Evolutionary conservation across 2,113 vertebrate genomes (phyloP), one percentile per base, ranked within the genome.

Genomic region (Elanoides forficatus): DNA sequence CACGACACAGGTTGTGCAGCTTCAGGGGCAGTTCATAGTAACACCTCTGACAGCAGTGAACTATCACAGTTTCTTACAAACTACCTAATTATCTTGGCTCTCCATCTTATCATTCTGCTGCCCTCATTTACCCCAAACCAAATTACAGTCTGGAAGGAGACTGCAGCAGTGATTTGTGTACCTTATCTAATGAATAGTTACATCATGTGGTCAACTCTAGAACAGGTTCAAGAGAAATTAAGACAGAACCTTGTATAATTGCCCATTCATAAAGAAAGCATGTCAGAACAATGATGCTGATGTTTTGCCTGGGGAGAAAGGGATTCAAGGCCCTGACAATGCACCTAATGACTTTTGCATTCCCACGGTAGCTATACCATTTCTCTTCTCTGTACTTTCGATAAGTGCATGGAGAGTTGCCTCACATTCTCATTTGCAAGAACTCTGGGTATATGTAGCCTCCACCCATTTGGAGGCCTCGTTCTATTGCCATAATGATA

Each of bases 131-230:
- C 91, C 83, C 66, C 83, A 91, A 84, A 88, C 63, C 67, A 93
- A 94, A 92, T 95, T 96, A 88, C 78, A 93, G 66, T 88, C 96
- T 95, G 66, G 50, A 96, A 97, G 84, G 67, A 95, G 95, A 71
- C 85, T 91, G 66, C 55, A 88, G 73, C 36, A 53, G 89, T 93
- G 85, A 95, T 94, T 94, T 91, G 71, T 88, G 84, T 82, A 72
- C 66, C 76, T 96, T 96, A 92, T 88, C 95, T 95, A 95, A 93
- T 94, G 73, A 95, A 85, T 72, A 91, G 66, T 90, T 87, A 56
- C 43, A 92, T 86, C 95, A 93, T 86, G 67, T 90, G 91, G 91
- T 94, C 93, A 88, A 6, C 74, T 91, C 63, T 92, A 90, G 95
- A 97, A 70, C 30, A 65, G 47, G 66, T 97, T 96, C 87, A 94